A percentile compares a stretch with the other conserved stretches of the same genome.
Evolutionary conservation across 2,797 vertebrate genomes (phyloP).

Genomic region (Phyllotis vaccarum): DNA sequence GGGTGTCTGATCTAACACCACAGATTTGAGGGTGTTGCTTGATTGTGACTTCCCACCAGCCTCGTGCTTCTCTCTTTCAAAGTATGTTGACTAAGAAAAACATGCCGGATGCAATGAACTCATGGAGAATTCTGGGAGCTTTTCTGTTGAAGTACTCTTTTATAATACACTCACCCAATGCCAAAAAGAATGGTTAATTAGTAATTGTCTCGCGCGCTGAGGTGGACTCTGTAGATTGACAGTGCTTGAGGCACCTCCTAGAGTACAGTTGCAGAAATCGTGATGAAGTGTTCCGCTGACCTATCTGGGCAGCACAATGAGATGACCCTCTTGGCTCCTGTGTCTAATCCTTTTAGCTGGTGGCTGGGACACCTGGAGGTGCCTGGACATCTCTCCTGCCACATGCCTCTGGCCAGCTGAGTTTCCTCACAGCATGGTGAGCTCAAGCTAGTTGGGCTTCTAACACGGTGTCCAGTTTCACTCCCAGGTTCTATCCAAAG

Average conservation of each 20-base stretch:
- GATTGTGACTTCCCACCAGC: background rate
- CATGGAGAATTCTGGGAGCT: background rate
- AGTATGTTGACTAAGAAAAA: background rate
- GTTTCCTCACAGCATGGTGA: background rate
- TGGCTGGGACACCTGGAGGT: background rate
- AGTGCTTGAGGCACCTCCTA: background rate
- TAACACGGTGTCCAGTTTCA: background rate
- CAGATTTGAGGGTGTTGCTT: background rate
- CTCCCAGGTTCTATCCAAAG: background rate
- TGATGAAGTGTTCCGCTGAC: background rate
- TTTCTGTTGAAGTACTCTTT: background rate
- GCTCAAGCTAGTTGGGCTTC: background rate
- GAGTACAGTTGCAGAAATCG: background rate
- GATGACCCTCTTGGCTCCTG: background rate
- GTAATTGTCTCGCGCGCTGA: background rate
- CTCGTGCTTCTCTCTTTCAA: background rate
- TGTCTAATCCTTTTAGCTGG: background rate
- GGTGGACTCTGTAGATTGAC: background rate
- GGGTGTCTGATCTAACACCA: background rate
- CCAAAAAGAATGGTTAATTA: background rate
- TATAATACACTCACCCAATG: background rate
- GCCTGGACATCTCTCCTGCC: background rate
- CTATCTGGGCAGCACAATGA: background rate
- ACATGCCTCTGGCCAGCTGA: background rate
- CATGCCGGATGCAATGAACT: background rate